Evolutionary conservation across 2,888 invertebrate genomes (phyloP).

Genomic region (Cancer borealis): DNA sequence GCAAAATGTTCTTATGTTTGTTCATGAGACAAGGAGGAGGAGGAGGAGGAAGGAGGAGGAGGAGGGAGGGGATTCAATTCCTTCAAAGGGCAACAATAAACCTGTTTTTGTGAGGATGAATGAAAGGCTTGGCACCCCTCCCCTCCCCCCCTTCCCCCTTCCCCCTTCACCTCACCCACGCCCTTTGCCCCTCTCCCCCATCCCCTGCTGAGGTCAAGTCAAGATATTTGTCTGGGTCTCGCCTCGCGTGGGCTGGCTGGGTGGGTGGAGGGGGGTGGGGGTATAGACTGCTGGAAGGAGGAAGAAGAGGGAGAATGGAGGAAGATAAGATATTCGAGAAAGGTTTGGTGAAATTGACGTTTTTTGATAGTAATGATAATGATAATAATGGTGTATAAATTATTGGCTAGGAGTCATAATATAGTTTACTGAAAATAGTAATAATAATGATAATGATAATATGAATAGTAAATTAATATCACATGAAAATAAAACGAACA

Average conservation of each 20-base stretch:
- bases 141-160: background rate
- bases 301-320: background rate
- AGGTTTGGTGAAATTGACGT: background rate
- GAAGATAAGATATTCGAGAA: background rate
- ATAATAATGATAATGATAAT: too few relatives aligned
- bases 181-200: background rate
- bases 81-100: background rate
- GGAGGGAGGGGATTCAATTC: too few relatives aligned
- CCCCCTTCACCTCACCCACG: background rate
- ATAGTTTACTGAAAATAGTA: too few relatives aligned
- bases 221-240: conserved; percentile 1
- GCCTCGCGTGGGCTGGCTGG: background rate
- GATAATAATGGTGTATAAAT: too few relatives aligned
- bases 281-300: background rate
- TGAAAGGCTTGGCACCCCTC: background rate
- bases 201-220: background rate
- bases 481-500: too few relatives aligned
- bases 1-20: background rate
- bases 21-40: background rate
- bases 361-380: too few relatives aligned
- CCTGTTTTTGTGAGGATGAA: background rate
- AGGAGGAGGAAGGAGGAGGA: background rate
- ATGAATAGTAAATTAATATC: too few relatives aligned
- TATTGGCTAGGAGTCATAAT: too few relatives aligned
- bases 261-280: background rate